Evolutionary conservation across 2,113 vertebrate genomes (phyloP).

Genomic region (Clarias macrocephalus): DNA sequence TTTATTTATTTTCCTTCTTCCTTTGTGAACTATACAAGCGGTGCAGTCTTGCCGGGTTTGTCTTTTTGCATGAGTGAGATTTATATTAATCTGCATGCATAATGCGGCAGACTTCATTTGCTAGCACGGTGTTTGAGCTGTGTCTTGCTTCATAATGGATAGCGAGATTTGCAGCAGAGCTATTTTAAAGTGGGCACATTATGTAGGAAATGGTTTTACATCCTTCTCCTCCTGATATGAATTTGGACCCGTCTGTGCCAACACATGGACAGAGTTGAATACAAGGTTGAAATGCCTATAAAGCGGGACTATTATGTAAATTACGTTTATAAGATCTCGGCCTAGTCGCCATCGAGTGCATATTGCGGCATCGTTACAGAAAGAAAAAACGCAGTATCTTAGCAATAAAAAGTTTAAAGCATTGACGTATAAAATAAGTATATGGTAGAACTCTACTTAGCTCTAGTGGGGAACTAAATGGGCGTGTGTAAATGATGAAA

Average conservation of each 20-base stretch:
- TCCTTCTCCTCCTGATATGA: not conserved
- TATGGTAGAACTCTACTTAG: not conserved
- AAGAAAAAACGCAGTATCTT: not conserved
- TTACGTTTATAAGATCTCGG: not conserved
- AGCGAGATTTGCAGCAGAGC: not conserved
- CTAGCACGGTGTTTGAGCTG: conserved; percentile 16
- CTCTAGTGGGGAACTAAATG: not conserved
- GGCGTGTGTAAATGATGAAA: not conserved
- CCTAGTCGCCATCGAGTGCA: not conserved
- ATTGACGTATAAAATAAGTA: not conserved
- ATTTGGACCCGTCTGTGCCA: not conserved
- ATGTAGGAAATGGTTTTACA: conserved; percentile 5
- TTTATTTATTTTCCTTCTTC: not conserved
- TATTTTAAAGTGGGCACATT: conserved; percentile 18
- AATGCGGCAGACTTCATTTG: not conserved
- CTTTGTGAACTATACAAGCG: conserved; percentile 12
- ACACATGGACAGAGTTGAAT: not conserved
- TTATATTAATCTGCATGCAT: conserved; percentile 24
- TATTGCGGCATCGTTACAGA: not conserved
- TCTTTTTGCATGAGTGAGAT: conserved; percentile 13
- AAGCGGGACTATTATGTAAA: conserved; percentile 10
- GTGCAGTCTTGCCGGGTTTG: not conserved
- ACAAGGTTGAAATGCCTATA: not conserved
- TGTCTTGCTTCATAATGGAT: not conserved
- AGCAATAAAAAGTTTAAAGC: not conserved